Evolutionary conservation across 2,797 vertebrate genomes (phyloP).

Genomic region (Ambastaia sidthimunki): DNA sequence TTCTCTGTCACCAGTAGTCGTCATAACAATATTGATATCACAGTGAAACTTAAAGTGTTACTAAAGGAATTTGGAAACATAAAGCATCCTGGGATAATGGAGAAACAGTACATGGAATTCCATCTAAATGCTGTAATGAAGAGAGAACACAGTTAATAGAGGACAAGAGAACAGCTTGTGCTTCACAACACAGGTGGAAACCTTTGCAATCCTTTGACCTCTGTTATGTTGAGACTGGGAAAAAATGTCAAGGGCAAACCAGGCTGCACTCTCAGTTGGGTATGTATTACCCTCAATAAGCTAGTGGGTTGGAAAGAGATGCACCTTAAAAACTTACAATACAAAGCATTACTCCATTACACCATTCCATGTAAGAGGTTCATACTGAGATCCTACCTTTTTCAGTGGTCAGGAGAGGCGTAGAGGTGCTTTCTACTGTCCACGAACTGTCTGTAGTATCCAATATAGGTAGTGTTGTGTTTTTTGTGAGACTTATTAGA

Average conservation of each 20-base stretch:
- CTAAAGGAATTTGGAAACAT: neutral
- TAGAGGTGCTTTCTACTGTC: conserved; percentile 23
- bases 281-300: too few species aligned
- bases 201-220: conserved; percentile 10
- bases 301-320: neutral
- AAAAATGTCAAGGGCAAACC: conserved; percentile 30
- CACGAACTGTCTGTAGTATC: conserved; percentile 30
- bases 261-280: neutral
- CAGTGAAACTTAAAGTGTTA: neutral
- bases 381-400: conserved; percentile 44
- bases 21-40: neutral
- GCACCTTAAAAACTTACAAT: neutral
- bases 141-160: neutral
- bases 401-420: conserved; percentile 40
- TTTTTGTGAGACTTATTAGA: neutral
- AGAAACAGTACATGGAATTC: neutral
- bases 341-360: neutral
- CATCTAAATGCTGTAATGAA: neutral
- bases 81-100: neutral
- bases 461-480: neutral
- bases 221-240: neutral
- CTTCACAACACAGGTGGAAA: conserved; percentile 13
- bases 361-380: neutral
- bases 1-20: neutral
- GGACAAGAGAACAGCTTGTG: neutral